Evolutionary conservation across 1,140 invertebrate species (phyloP).

Genomic region (Mactra quadrangularis): DNA sequence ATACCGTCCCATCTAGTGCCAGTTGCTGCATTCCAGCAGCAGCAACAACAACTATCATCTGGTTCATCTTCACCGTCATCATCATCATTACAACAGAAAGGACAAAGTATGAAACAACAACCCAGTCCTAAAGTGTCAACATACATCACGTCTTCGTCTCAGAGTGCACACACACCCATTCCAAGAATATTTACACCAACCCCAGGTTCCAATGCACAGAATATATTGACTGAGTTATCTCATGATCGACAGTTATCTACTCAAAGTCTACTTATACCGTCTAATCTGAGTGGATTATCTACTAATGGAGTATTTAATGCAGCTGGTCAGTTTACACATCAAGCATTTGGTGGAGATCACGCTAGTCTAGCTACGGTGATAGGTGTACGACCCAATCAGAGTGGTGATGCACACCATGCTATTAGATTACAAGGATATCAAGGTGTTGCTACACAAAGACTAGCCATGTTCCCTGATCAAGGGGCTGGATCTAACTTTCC

Average conservation of each 20-base stretch:
- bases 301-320: conserved; percentile 11
- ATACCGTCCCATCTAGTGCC: conserved; percentile 43
- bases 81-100: conserved; percentile 9
- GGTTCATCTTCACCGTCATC: neutral
- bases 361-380: conserved; percentile 33
- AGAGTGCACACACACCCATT: conserved; percentile 19
- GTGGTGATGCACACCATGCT: conserved; percentile 44
- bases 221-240: conserved; percentile 23
- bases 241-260: conserved; percentile 9
- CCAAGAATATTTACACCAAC: conserved; percentile 43
- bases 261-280: conserved; percentile 24
- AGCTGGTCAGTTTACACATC: conserved; percentile 47
- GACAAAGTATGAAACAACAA: neutral
- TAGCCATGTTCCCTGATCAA: conserved; percentile 51
- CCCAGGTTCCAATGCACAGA: conserved; percentile 15
- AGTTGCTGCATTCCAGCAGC: conserved; percentile 44
- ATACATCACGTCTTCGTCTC: neutral
- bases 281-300: conserved; percentile 28
- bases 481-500: conserved; percentile 26
- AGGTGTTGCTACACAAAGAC: conserved; percentile 45
- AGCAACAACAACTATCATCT: neutral
- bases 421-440: conserved; percentile 49
- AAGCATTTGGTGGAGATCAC: conserved; percentile 11
- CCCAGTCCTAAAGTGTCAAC: neutral
- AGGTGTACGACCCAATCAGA: conserved; percentile 33